phyloP scores from a whole-genome alignment of 1,140 invertebrate genomes.

The Papilio dardanus region DNA sequence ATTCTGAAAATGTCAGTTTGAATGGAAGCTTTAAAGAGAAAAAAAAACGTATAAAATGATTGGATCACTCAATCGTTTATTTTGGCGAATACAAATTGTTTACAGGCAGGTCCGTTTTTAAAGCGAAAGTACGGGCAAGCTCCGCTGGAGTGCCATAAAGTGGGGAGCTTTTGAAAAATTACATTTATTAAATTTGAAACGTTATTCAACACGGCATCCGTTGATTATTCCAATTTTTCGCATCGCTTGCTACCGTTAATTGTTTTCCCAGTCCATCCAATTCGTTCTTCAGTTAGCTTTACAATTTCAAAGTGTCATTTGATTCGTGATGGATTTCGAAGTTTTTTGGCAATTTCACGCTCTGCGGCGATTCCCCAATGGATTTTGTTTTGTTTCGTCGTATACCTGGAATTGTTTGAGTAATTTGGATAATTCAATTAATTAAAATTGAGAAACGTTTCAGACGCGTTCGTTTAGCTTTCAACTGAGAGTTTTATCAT shows the following conservation, averaged over 20 bases:
- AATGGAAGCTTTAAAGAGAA: slow-evolving; percentile 6
- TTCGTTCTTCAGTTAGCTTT: slow-evolving; percentile 79
- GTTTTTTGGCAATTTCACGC: slow-evolving; percentile 80
- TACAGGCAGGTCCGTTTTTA: slow-evolving; percentile 43
- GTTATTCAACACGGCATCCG: slow-evolving; percentile 67
- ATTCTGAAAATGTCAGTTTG: slow-evolving; percentile 22
- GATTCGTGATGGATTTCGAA: slow-evolving; percentile 79
- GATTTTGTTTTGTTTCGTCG: slow-evolving; percentile 69
- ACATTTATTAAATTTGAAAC: slow-evolving; percentile 69
- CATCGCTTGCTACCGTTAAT: slow-evolving; percentile 71
- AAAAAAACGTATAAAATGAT: slow-evolving; percentile 19
- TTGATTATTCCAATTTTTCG: slow-evolving; percentile 79
- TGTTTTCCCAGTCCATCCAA: slow-evolving; percentile 76
- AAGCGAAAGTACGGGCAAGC: slow-evolving; percentile 40
- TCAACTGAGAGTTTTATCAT: background rate
- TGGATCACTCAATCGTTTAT: slow-evolving; percentile 37
- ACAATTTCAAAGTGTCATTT: slow-evolving; percentile 81
- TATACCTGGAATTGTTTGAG: slow-evolving; percentile 52
- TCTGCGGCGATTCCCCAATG: slow-evolving; percentile 67
- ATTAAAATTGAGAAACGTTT: slow-evolving; percentile 3
- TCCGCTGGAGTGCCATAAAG: slow-evolving; percentile 43
- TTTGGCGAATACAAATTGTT: slow-evolving; percentile 40
- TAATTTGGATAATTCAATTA: slow-evolving; percentile 39
- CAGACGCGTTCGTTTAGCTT: background rate
- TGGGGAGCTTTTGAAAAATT: slow-evolving; percentile 60